Percentiles rank a stretch among this genome's conserved stretches.
These are phyloP conservation scores for Salvelinus fontinalis DNA, from an alignment of 2,113 vertebrate genomes.

Conservation along the genomic window DNA sequence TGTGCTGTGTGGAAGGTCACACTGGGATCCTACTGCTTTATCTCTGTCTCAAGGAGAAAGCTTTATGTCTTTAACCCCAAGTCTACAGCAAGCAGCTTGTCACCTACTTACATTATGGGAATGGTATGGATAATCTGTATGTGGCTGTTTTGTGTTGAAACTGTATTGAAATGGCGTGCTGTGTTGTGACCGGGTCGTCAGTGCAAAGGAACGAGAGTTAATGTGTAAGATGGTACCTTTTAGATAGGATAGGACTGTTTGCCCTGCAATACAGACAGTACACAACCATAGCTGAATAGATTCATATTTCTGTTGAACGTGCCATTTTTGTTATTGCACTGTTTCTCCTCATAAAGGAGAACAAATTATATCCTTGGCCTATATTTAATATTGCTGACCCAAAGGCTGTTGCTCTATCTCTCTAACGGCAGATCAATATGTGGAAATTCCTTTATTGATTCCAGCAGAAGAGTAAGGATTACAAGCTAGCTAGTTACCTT, in stretches of 20 bases:
- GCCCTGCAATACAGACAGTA: background rate
- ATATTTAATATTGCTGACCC: slow-evolving; percentile 63
- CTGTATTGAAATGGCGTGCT: too few species aligned
- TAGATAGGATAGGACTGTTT: background rate
- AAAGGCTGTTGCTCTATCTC: slow-evolving; percentile 49
- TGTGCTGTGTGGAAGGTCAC: slow-evolving; percentile 1
- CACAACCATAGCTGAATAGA: background rate
- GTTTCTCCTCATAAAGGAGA: slow-evolving; percentile 39
- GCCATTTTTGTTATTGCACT: slow-evolving; percentile 15
- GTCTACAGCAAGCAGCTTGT: background rate
- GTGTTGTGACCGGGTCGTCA: too few species aligned
- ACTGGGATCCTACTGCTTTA: background rate
- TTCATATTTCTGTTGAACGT: background rate
- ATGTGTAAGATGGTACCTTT: background rate
- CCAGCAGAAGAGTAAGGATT: slow-evolving; percentile 40
- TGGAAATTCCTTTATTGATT: slow-evolving; percentile 67
- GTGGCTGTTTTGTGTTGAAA: slow-evolving; percentile 15
- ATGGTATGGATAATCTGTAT: slow-evolving; percentile 43
- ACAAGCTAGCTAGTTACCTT: too few species aligned
- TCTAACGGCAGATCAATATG: slow-evolving; percentile 61
- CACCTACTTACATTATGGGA: slow-evolving; percentile 38
- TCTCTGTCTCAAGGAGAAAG: slow-evolving; percentile 19
- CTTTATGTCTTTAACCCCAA: slow-evolving; percentile 25
- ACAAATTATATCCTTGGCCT: slow-evolving; percentile 46
- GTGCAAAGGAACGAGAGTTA: slow-evolving; percentile 9